Percentiles rank a stretch among this genome's conserved stretches.
These are phyloP conservation scores for Procambarus virginalis DNA, from an alignment of 1,140 invertebrate genomes.

Conservation along the genomic window DNA sequence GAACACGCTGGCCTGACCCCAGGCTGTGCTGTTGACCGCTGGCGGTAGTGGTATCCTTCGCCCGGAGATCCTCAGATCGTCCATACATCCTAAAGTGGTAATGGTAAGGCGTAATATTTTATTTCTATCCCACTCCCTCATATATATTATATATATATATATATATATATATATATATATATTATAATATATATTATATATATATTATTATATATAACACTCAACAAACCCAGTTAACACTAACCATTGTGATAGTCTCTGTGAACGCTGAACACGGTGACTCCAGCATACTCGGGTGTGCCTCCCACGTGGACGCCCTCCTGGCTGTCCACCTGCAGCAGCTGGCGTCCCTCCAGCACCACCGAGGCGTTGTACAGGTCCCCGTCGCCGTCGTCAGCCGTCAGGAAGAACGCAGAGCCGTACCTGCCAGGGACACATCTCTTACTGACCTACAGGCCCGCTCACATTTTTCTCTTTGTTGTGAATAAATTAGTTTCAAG, in stretches of 20 bases:
- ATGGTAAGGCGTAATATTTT: background rate
- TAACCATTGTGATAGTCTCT: conserved; percentile 93
- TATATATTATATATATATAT: too few relatives aligned
- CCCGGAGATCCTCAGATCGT: conserved; percentile 90
- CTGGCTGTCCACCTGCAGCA: conserved; percentile 92
- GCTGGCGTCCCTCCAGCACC: conserved; percentile 91
- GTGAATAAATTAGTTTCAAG: too few relatives aligned
- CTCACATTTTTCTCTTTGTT: too few relatives aligned
- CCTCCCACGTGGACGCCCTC: conserved; percentile 95
- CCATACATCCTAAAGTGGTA: conserved; percentile 81
- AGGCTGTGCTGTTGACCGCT: conserved; percentile 94
- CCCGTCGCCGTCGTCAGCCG: conserved; percentile 7
- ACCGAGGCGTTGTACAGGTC: conserved; percentile 90
- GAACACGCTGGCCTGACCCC: conserved; percentile 93
- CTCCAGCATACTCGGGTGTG: conserved; percentile 94
- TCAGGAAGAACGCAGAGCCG: conserved; percentile 6
- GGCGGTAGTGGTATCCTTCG: conserved; percentile 92
- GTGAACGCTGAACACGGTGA: conserved; percentile 92
- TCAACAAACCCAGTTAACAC: background rate
- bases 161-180: too few relatives aligned
- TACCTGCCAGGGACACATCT: conserved; percentile 1
- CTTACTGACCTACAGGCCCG: background rate
- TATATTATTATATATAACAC: too few relatives aligned
- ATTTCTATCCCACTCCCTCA: background rate
- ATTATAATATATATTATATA: too few relatives aligned